These are phyloP conservation scores for Heliconius erato DNA, from an alignment of 2,888 invertebrate genomes.

Conservation along the genomic window DNA sequence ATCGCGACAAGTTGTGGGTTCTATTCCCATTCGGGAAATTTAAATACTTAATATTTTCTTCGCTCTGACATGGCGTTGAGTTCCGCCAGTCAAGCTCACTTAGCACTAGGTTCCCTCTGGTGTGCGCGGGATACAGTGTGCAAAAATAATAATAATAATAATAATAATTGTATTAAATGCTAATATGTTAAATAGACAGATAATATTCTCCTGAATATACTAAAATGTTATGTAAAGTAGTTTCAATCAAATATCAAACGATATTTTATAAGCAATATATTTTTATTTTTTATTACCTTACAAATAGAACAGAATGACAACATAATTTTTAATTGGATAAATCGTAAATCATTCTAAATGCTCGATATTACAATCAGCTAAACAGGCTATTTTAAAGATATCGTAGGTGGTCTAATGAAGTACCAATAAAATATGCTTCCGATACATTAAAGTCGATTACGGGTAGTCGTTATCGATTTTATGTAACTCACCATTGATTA, in stretches of 20 bases:
- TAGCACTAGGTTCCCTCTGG: too few species aligned
- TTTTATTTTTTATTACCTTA: not conserved
- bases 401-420: slow-evolving; percentile 34
- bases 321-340: slow-evolving; percentile 22
- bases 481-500: slow-evolving; percentile 31
- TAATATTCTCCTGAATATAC: not conserved
- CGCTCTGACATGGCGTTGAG: too few species aligned
- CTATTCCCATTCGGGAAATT: too few species aligned
- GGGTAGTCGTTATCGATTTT: slow-evolving; percentile 28
- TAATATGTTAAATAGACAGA: too few species aligned
- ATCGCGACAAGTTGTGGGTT: too few species aligned
- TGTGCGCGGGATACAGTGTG: too few species aligned
- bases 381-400: slow-evolving; percentile 23
- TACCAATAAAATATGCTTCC: slow-evolving; percentile 61
- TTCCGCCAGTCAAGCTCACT: too few species aligned
- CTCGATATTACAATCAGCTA: slow-evolving; percentile 17
- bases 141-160: too few species aligned
- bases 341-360: slow-evolving; percentile 18
- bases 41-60: too few species aligned
- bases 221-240: not conserved
- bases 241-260: not conserved
- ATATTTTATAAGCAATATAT: not conserved
- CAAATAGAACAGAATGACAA: slow-evolving; percentile 2
- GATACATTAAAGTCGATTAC: slow-evolving; percentile 55
- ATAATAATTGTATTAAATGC: too few species aligned